Conservation (phyloP, 2,888 invertebrate genomes). For the Torymus texanus region DNA sequence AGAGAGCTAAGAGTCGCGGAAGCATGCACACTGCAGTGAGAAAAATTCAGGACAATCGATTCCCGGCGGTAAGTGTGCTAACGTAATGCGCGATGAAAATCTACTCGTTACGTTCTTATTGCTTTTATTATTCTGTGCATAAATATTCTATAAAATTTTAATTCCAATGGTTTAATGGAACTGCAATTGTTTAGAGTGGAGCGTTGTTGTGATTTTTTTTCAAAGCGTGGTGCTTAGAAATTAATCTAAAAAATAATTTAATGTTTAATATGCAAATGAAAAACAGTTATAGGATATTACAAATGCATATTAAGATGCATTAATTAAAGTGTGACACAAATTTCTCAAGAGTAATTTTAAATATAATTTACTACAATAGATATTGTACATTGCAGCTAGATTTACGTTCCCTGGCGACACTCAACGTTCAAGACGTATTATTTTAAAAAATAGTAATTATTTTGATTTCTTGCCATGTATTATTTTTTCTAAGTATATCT, state of each 20-base stretch:
- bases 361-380: too few relatives aligned
- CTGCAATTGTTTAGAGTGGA: too few relatives aligned
- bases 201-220: neutral
- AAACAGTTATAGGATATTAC: slow-evolving; percentile 22
- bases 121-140: slow-evolving; percentile 16
- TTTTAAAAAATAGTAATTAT: too few relatives aligned
- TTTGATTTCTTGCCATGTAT: too few relatives aligned
- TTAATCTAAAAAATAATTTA: too few relatives aligned
- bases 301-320: neutral
- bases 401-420: too few relatives aligned
- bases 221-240: too few relatives aligned
- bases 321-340: slow-evolving; percentile 7
- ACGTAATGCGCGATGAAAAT: slow-evolving; percentile 49
- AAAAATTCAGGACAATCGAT: slow-evolving; percentile 58
- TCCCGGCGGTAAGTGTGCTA: slow-evolving; percentile 42
- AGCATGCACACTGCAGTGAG: slow-evolving; percentile 43
- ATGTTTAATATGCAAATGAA: neutral
- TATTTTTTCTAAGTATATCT: too few relatives aligned
- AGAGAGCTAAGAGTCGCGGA: slow-evolving; percentile 34
- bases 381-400: too few relatives aligned
- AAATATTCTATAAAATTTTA: slow-evolving; percentile 6
- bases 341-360: neutral
- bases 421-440: too few relatives aligned
- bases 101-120: slow-evolving; percentile 20
- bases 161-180: neutral